Evolutionary conservation across 2,797 vertebrate genomes (phyloP), one percentile per base, ranked within the genome.

Genomic region (Phoebastria nigripes): DNA sequence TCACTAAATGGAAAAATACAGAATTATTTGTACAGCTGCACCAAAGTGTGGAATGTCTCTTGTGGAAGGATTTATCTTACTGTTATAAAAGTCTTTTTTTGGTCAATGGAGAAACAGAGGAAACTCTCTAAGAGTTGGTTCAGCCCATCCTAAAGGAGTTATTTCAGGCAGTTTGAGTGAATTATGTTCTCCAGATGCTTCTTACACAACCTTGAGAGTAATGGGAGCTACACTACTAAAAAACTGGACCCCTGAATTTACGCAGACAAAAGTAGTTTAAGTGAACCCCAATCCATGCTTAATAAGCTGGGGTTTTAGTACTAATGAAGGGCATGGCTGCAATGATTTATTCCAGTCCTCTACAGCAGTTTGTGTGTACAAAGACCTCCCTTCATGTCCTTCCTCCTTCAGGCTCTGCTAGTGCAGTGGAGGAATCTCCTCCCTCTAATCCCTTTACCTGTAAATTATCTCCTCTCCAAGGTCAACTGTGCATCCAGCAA

Each of bases 11-110:
- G 15, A n/a, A 86, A 81, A 93, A 54, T n/a, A 76, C 9, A 31
- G 17, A 47, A 52, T 72, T 92, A 69, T 90, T 96, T 95, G 26
- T 79, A 89, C 90, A 95, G 88, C 90, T 96, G 90, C 37, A 87
- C 47, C 58, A 55, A 74, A 65, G 58, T 20, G 35, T 46, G 26
- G 5, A 31, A 39, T 35, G 8, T 41, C 25, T 77, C 14, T 70
- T 9, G 21, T 74, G 80, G 39, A 89, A 90, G 29, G 16, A 63
- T 42, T 84, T 92, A 72, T 76, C 78, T 95, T 66, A 87, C 46
- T 37, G 8, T 65, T 94, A 59, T 15, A 77, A 49, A 73, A 54
- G 6, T 16, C 14, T 52, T 69, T 80, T 72, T 42, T 47, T 29
- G 33, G 44, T 81, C 62, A 86, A 55, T 37, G n/a, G 18, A 86